Conservation (phyloP, 2,797 vertebrate species). For the Macrochelys suwanniensis region DNA sequence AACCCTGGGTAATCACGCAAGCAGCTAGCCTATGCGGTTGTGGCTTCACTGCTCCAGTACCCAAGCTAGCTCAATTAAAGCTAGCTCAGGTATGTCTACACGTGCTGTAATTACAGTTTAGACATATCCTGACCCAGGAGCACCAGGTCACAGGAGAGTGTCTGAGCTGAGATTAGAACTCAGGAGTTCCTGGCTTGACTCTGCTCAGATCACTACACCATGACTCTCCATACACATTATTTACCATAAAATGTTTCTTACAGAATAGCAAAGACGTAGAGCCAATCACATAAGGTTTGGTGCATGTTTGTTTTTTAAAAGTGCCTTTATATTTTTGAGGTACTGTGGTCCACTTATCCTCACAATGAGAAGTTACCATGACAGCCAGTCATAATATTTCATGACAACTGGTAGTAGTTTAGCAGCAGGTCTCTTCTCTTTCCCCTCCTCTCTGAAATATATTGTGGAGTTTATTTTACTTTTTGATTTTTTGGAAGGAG, state of each 20-base stretch:
- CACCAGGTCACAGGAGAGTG: background rate
- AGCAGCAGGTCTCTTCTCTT: background rate
- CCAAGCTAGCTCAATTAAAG: background rate
- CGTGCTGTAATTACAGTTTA: background rate
- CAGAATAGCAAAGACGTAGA: background rate
- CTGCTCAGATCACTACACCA: background rate
- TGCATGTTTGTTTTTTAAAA: background rate
- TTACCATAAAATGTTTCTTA: too few relatives aligned
- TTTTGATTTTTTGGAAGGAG: background rate
- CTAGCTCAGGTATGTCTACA: background rate
- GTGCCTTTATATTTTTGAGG: background rate
- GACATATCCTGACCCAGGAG: background rate
- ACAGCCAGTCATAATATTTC: background rate
- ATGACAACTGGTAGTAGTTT: background rate
- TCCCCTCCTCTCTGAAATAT: background rate
- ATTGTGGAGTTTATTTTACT: background rate
- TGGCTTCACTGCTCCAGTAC: background rate
- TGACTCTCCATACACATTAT: background rate
- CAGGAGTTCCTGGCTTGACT: background rate
- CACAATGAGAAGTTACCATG: accelerated
- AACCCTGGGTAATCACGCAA: background rate
- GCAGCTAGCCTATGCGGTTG: background rate
- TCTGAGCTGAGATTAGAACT: background rate
- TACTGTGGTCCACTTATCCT: background rate
- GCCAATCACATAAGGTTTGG: background rate